These are phyloP conservation scores for Hipparchia sbordonii DNA, from an alignment of 2,888 invertebrate genomes.

Conservation along the genomic window DNA sequence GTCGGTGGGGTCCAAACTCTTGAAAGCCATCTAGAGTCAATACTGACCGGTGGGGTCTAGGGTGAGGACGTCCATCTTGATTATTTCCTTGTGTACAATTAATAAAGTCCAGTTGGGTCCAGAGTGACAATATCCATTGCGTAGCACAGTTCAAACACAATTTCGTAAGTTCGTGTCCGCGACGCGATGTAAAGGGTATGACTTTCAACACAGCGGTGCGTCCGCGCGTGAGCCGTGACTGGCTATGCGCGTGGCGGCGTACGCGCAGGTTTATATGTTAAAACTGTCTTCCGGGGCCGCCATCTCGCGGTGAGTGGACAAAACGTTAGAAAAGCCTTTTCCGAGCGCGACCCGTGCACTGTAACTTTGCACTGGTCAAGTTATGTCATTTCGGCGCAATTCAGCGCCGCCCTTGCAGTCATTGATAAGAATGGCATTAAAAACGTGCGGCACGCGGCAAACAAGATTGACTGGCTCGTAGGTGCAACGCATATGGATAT, in stretches of 20 bases:
- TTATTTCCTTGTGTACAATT: conserved; percentile 37
- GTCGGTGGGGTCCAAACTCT: conserved; percentile 56
- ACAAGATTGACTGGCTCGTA: conserved; percentile 34
- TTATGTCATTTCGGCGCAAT: conserved; percentile 32
- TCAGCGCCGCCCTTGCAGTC: conserved; percentile 14
- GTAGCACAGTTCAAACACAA: conserved; percentile 66
- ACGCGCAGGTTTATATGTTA: conserved; percentile 67
- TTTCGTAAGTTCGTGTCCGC: conserved; percentile 58
- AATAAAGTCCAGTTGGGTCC: conserved; percentile 79
- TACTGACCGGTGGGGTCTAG: conserved; percentile 75
- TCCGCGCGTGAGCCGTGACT: conserved; percentile 61
- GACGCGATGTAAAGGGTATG: conserved; percentile 48
- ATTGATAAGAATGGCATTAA: conserved; percentile 27
- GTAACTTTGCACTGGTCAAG: conserved; percentile 23
- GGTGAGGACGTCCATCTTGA: conserved; percentile 63
- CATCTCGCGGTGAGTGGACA: conserved; percentile 70
- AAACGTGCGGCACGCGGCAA: conserved; percentile 28
- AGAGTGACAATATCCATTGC: conserved; percentile 73
- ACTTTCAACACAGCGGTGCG: conserved; percentile 54
- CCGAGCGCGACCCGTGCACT: conserved; percentile 37
- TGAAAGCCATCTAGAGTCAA: conserved; percentile 50
- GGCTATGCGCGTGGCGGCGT: conserved; percentile 68
- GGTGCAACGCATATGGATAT: conserved; percentile 35
- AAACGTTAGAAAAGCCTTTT: conserved; percentile 52
- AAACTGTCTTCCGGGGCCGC: conserved; percentile 57